Conservation (phyloP, 2,113 vertebrate genomes). For the Lepus americanus region DNA sequence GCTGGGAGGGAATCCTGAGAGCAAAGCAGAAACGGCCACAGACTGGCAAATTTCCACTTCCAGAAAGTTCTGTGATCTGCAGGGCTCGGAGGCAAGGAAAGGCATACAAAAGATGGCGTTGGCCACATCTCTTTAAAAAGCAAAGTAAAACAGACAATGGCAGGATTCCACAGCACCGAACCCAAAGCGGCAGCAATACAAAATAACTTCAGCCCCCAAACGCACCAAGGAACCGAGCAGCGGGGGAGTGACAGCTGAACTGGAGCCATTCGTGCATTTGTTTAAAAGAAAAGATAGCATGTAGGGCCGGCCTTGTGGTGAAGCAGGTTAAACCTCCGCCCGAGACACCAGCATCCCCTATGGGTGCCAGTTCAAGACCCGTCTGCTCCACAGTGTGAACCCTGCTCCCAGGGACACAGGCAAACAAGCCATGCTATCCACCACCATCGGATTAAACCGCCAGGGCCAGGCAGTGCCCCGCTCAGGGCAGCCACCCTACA, state of each 20-base stretch:
- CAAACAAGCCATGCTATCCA: background rate
- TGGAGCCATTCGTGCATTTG: conserved; percentile 40
- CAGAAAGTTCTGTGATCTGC: conserved; percentile 15
- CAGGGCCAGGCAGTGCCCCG: background rate
- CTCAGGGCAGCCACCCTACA: background rate
- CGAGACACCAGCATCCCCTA: no score
- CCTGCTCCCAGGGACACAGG: background rate
- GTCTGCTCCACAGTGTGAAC: no score
- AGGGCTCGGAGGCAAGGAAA: conserved; percentile 68
- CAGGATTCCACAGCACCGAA: conserved; percentile 43
- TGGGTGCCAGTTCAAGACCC: no score
- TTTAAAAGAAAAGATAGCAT: background rate
- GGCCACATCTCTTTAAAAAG: background rate
- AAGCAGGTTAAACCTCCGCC: no score
- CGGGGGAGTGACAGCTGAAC: background rate
- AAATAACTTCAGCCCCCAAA: background rate
- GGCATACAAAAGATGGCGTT: conserved; percentile 48
- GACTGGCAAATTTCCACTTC: conserved; percentile 27
- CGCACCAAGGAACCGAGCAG: conserved; percentile 47
- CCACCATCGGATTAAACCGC: background rate
- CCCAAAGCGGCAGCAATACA: conserved; percentile 41
- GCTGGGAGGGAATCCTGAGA: background rate
- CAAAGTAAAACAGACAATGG: background rate
- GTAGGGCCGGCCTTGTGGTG: background rate
- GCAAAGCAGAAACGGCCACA: conserved; percentile 40